phyloP scores from a whole-genome alignment of 2,797 vertebrate genomes.

The Carduelis carduelis region DNA sequence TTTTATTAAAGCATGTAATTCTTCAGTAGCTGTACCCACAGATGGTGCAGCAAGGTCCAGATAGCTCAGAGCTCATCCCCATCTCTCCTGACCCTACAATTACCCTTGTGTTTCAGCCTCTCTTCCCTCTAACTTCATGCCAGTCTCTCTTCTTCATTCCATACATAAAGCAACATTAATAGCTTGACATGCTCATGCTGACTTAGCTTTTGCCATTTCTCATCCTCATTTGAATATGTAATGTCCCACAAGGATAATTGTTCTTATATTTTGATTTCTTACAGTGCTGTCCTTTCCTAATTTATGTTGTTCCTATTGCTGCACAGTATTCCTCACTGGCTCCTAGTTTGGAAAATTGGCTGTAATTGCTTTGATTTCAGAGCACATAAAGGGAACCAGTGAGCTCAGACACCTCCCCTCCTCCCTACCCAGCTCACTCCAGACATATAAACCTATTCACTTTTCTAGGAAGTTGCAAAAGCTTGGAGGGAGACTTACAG shows the following conservation, averaged over 20 bases:
- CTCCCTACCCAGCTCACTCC: rapidly evolving
- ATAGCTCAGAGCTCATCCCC: neutral
- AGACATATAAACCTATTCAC: neutral
- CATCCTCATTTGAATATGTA: neutral
- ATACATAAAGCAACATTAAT: neutral
- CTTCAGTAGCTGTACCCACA: neutral
- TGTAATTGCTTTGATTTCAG: neutral
- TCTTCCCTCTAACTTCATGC: neutral
- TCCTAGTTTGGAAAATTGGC: neutral
- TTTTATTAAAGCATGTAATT: neutral
- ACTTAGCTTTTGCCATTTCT: neutral
- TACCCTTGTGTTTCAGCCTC: neutral
- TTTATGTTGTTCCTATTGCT: neutral
- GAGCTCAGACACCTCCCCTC: neutral
- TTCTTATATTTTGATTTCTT: neutral
- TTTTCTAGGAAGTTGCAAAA: neutral
- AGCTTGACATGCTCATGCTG: neutral
- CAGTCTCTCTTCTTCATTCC: neutral
- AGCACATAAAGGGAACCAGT: neutral
- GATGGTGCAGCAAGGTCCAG: neutral
- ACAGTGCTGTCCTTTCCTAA: neutral
- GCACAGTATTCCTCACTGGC: neutral
- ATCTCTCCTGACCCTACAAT: neutral
- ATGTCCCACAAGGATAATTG: neutral
- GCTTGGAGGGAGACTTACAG: neutral